Conservation (phyloP, 2,888 invertebrate species). For the Drosophila kanekoi region DNA sequence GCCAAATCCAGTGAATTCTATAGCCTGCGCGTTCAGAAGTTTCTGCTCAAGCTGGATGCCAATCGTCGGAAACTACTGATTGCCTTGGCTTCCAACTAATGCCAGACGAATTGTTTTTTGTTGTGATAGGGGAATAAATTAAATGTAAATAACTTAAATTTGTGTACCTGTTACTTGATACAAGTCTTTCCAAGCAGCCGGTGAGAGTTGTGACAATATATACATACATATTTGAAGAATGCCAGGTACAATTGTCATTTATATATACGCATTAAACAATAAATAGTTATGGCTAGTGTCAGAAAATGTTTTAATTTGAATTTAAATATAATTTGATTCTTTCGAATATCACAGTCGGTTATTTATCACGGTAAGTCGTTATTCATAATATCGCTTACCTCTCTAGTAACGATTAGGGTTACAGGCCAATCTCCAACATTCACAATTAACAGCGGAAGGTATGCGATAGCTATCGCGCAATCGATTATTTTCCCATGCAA, state of each 20-base stretch:
- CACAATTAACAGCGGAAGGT: background rate
- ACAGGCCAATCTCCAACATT: background rate
- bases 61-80: slow-evolving; percentile 71
- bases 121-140: slow-evolving; percentile 42
- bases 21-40: slow-evolving; percentile 72
- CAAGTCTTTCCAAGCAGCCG: background rate
- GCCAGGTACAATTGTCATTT: background rate
- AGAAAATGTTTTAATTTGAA: background rate
- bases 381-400: background rate
- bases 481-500: slow-evolving; percentile 34
- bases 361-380: slow-evolving; percentile 6
- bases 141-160: slow-evolving; percentile 20
- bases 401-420: background rate
- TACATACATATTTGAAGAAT: background rate
- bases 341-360: slow-evolving; percentile 19
- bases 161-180: background rate
- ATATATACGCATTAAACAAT: background rate
- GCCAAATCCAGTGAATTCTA: slow-evolving; percentile 67
- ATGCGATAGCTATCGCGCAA: slow-evolving; percentile 14
- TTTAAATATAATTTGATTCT: background rate
- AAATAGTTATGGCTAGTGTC: background rate
- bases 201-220: background rate
- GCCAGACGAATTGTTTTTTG: slow-evolving; percentile 30
- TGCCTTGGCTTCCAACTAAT: slow-evolving; percentile 54
- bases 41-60: slow-evolving; percentile 71